A percentile compares a stretch with the other conserved stretches of the same genome.
Evolutionary conservation across 2,888 invertebrate genomes (phyloP).

Genomic region (Pseudanteris insignis): DNA sequence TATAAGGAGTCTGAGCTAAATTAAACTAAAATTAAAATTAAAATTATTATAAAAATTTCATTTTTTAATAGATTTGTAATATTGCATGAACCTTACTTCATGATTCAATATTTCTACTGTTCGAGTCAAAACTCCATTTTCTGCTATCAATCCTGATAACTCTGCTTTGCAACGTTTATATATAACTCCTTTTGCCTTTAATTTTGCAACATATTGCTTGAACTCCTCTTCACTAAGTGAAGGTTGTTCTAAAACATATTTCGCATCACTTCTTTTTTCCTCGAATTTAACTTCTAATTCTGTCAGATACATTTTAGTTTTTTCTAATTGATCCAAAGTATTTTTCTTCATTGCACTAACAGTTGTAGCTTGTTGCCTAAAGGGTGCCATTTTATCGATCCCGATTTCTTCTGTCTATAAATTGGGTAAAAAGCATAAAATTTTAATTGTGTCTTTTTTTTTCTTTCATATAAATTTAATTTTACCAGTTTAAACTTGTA

Average conservation of each 20-base stretch:
- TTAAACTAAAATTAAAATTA: slow-evolving; percentile 40
- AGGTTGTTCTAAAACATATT: slow-evolving; percentile 52
- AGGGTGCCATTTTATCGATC: slow-evolving; percentile 82
- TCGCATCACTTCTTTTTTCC: slow-evolving; percentile 55
- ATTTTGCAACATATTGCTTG: slow-evolving; percentile 83
- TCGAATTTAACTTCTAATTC: slow-evolving; percentile 69
- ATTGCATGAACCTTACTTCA: no score
- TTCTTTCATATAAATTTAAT: background rate
- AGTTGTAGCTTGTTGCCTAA: slow-evolving; percentile 84
- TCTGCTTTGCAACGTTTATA: slow-evolving; percentile 85
- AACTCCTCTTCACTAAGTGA: slow-evolving; percentile 77
- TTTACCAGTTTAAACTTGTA: no score
- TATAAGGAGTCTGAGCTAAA: slow-evolving; percentile 29
- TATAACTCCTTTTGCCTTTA: slow-evolving; percentile 81
- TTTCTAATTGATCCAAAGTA: slow-evolving; percentile 55
- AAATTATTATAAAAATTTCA: background rate
- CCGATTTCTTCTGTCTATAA: slow-evolving; percentile 52
- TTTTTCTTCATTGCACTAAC: slow-evolving; percentile 80
- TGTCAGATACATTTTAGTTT: slow-evolving; percentile 72
- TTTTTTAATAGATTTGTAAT: background rate
- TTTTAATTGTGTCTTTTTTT: background rate
- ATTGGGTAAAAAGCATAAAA: no score
- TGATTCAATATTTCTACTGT: slow-evolving; percentile 79
- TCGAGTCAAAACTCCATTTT: slow-evolving; percentile 78
- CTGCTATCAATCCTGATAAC: slow-evolving; percentile 79